phyloP scores from a whole-genome alignment of 2,797 vertebrate genomes.

The Tachyglossus aculeatus region DNA sequence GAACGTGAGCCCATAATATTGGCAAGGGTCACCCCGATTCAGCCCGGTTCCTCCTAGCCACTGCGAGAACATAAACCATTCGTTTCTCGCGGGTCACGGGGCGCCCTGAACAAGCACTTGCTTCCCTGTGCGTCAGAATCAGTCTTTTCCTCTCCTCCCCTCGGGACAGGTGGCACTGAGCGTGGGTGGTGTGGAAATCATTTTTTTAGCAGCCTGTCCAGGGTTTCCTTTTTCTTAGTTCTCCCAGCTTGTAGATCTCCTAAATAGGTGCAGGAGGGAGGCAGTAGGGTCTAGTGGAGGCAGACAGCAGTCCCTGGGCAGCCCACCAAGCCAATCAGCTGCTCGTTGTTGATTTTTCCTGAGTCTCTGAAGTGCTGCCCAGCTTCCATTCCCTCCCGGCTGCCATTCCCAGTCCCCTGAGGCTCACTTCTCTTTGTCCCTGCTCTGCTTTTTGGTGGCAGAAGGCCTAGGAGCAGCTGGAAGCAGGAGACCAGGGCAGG shows the following conservation, averaged over 20 bases:
- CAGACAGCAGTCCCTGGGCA: not conserved
- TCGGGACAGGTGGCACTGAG: not conserved
- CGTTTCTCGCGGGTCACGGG: not conserved
- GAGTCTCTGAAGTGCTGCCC: too few relatives aligned
- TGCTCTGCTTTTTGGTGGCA: too few relatives aligned
- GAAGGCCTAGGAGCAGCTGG: too few relatives aligned
- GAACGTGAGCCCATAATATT: not conserved
- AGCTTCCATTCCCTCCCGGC: too few relatives aligned
- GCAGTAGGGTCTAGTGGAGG: not conserved
- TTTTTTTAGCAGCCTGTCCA: not conserved
- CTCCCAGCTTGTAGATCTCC: too few relatives aligned
- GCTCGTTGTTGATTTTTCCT: too few relatives aligned
- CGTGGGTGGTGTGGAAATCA: not conserved
- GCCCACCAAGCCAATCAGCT: too few relatives aligned
- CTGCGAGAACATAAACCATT: too few relatives aligned
- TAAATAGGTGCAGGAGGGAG: fast-evolving
- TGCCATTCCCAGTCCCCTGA: too few relatives aligned
- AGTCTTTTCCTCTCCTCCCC: not conserved
- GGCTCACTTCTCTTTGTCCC: too few relatives aligned
- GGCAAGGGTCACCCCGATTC: not conserved
- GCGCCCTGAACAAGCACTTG: not conserved
- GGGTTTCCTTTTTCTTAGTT: not conserved
- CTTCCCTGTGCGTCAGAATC: too few relatives aligned
- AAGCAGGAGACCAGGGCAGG: too few relatives aligned
- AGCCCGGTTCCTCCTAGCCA: not conserved